Base-by-base conservation (phyloP, 2,797 vertebrate genomes). In the Urosaurus nigricauda region DNA sequence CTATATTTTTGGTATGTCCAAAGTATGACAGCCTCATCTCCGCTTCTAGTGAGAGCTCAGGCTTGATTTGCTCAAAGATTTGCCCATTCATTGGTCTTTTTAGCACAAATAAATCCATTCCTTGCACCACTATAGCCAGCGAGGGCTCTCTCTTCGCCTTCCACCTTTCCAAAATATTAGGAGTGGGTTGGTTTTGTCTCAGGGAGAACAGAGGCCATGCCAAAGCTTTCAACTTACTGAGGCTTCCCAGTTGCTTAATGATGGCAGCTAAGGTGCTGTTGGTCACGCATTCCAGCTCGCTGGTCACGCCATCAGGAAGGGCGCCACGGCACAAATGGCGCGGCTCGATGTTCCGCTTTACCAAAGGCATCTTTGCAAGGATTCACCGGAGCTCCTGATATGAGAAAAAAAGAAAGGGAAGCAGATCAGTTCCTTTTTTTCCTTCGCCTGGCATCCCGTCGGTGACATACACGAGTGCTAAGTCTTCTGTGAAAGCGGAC, bases 181-280 rank as follows among this genome's bases (percentile, higher is more conserved):
- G 24, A 51, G 58, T 21, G 19, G 58, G 58, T 21, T 4, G 2
- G 17, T n/a, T 32, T 1, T 8, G 19, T 8, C 77, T 73, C 63
- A 2, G 82, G 29, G 2, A 0, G 1, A 21, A 21, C 3, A 17
- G 43, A n/a, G 29, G 32, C 12, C 11, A 53, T 17, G 21, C 1
- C 4, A 43, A n/a, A n/a, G 26, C n/a, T 51, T 60, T 24, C 26
- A n/a, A 93, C 98, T 97, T 97, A 99, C 98, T 98, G 94, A 98
- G 97, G 92, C 98, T 97, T 89, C 98, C 98, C 93, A 98, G 97
- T 96, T 99, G 98, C 82, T 98, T 98, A 96, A 99, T 98, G 96
- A 99, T 98, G 92, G 98, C 98, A 0, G 98, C 98, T 87, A 99
- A 95, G 0, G 98, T 99, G 97, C 98, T 98, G 97, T 99, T 99